Base-by-base conservation (phyloP, 2,797 vertebrate species). In the Syngnathus acus region DNA sequence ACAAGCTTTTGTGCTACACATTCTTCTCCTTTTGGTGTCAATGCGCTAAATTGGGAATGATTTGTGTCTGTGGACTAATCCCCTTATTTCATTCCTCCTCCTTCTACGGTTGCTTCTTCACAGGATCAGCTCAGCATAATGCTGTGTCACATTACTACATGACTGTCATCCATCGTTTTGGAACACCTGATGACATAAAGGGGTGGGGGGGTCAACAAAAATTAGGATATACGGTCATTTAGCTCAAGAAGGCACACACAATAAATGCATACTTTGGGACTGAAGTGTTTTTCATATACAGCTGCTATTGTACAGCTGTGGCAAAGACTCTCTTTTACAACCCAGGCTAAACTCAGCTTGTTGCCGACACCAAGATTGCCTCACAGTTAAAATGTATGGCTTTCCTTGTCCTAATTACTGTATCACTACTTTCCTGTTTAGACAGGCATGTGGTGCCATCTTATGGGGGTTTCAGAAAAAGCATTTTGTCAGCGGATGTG, bases 1-100 rank as follows among this genome's bases (percentile, higher is more conserved):
- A 81, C 64, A 82, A 71, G 73, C 87, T 77, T 89, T 90, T 90
- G 87, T 89, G 85, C 84, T 85, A 86, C 83, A 83, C 85, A 87
- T 86, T 87, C 86, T 82, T 86, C 65, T 26, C 78, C 75, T 84
- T 86, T 86, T 85, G 83, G 80, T 84, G 78, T 81, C 83, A 69
- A 77, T 76, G 76, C 82, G 78, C 79, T 78, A 81, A 84, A 86
- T 86, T 86, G 77, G 80, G 80, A 86, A 87, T 86, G 87, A 87
- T 89, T 87, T 87, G 87, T 85, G 80, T 86, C 83, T 82, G 78
- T 74, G 78, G 82, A 83, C 80, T 86, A 89, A 87, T 84, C 85
- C 80, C 75, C 80, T 87, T 78, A 82, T 83, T 86, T 85, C 69
- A 77, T 81, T 83, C 79, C 78, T 53, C 69, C 72, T 79, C 14